Evolutionary conservation across 2,113 vertebrate genomes (phyloP), one percentile per base, ranked within the genome.

Genomic region (Benitochromis conjunctus): DNA sequence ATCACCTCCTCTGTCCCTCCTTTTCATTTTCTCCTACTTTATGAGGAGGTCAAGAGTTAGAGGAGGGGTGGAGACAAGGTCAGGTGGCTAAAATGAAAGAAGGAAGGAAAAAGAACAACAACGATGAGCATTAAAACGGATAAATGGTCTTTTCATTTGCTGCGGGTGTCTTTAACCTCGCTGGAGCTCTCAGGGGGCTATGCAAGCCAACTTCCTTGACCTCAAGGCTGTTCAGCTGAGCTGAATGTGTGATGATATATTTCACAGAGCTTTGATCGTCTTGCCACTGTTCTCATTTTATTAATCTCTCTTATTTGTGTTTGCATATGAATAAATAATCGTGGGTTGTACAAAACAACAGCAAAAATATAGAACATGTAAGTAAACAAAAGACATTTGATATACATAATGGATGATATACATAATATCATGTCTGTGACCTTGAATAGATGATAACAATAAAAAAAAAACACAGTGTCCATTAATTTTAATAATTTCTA

Each of bases 31-130:
- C 76, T 91, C 53, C 36, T 53, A 13, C 55, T 80, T 46, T 81
- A 58, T 11, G 12, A 84, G 21, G 46, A 66, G 92, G 86, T 91
- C 86, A 89, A 89, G 76, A 89, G 91, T 77, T 71, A 83, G 80
- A 87, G 91, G 43, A 81, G 16, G 57, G 58, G 56, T 83, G 69
- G 80, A 83, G 87, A 84, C 71, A 62, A 81, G 91, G 87, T 91
- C 83, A 92, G 83, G n/a, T 66, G 86, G 81, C 85, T 34, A 87
- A 76, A 58, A 82, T 79, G 87, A 85, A 86, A 74, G 87, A 77
- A 19, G 34, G 26, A 80, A 79, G 54, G 16, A 31, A 83, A 54
- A 79, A 46, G 26, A 89, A 71, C 16, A 83, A 10, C 34, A 43
- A 54, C n/a, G 21, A 3, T 7, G 60, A 85, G 84, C 81, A 81